Evolutionary conservation across 53 echinoderm and acorn worm genomes (phyloP), one percentile per base, ranked within the genome.

Genomic region (Arbacia lixula): DNA sequence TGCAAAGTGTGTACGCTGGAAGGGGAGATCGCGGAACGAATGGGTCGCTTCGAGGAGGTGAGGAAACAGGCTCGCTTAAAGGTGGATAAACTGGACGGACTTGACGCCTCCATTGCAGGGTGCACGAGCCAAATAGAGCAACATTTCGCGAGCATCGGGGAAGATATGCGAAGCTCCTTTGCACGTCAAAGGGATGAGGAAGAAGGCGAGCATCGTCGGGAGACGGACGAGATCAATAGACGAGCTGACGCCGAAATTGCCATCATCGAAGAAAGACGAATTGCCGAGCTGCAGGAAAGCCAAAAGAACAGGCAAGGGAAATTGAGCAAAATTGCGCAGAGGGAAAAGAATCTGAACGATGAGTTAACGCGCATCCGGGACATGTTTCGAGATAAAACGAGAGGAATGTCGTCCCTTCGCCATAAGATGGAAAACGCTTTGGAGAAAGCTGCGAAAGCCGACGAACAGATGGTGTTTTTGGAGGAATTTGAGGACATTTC

Each of bases 341-440:
- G 38, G 22, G 36, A 66, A 12, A 66, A 30, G 38, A 36, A 20
- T 5, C 33, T 64, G 2, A 5, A 35, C 8, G 64, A 64, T 3
- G 38, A 12, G 38, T 11, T 66, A 2, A 25, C 6, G 36, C 37
- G 38, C 36, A 20, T 36, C 3, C 21, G 17, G 25, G 4, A 21
- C 3, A 66, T 66, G 36, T 66, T 66, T 14, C 21, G 2, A 8
- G 12, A n/a, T 9, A 66, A 66, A 21, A 66, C n/a, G 3, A 1
- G 66, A 21, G 36, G 66, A 66, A 66, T n/a, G 28, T 66, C 66
- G 3, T 37, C 8, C 38, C 66, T 66, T 37, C 66, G 9, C 20
- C 36, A 66, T 9, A 66, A 8, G 36, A 37, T 66, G 38, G 37
- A 66, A 9, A 37, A n/a, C 34, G 66, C n/a, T n/a, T n/a, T 66